Evolutionary conservation across 2,113 vertebrate species (phyloP).

Genomic region (Rynchops niger): DNA sequence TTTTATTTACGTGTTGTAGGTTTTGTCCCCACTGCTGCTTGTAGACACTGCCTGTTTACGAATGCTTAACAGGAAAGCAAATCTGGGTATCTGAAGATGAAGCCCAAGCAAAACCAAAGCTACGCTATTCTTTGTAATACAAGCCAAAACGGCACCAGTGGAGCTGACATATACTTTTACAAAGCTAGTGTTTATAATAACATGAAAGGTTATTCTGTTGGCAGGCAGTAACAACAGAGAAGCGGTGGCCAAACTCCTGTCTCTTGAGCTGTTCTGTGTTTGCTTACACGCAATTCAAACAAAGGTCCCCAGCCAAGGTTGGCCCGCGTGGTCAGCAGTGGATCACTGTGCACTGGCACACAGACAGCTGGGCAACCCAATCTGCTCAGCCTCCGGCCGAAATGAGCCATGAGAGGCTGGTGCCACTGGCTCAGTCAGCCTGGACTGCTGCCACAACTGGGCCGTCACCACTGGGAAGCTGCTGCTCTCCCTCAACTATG

Average conservation of each 20-base stretch:
- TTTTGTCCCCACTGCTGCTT: not conserved
- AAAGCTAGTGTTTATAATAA: not conserved
- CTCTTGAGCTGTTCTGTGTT: not conserved
- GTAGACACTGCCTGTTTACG: not conserved
- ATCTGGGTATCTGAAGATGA: not conserved
- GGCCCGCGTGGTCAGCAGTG: fast-evolving
- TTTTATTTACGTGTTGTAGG: not conserved
- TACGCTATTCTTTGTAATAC: not conserved
- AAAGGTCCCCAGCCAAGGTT: not conserved
- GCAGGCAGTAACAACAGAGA: not conserved
- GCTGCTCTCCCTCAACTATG: not conserved
- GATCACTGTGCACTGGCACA: not conserved
- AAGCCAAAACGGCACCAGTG: not conserved
- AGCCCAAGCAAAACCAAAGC: not conserved
- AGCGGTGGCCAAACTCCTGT: not conserved
- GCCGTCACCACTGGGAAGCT: not conserved
- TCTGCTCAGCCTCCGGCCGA: not conserved
- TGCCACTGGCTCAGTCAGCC: not conserved
- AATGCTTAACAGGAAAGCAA: not conserved
- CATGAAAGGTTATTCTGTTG: not conserved
- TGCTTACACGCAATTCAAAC: not conserved
- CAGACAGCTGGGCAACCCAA: not conserved
- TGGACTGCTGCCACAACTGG: not conserved
- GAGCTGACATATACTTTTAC: not conserved
- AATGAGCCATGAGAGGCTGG: not conserved